Evolutionary conservation across 2,113 vertebrate species (phyloP).

Genomic region (Heloderma charlesbogerti): DNA sequence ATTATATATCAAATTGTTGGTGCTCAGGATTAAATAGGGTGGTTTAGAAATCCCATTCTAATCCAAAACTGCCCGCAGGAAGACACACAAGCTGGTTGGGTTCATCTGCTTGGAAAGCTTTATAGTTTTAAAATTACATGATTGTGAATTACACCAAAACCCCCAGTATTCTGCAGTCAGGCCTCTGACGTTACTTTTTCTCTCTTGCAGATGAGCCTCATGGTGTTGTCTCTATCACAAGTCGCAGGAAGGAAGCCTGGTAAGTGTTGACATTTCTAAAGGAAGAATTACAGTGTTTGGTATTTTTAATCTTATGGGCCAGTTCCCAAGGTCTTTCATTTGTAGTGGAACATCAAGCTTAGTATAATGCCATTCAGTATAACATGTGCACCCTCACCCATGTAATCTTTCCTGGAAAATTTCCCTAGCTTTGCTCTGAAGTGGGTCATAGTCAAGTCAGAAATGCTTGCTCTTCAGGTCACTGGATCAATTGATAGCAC

Average conservation of each 20-base stretch:
- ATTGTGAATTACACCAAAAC: constrained; percentile 31
- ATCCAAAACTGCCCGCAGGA: constrained; percentile 30
- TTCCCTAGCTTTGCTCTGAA: constrained; percentile 12
- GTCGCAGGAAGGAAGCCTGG: constrained; percentile 74
- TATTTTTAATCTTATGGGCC: not conserved
- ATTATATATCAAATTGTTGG: constrained; percentile 39
- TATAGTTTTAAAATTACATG: constrained; percentile 2
- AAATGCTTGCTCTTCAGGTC: not conserved
- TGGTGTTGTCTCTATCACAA: constrained; percentile 67
- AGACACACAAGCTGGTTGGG: constrained; percentile 10
- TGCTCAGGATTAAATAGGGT: constrained; percentile 39
- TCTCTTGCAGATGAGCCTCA: constrained; percentile 79
- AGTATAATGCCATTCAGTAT: not conserved
- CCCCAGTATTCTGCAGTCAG: constrained; percentile 13
- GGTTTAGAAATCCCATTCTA: constrained; percentile 44
- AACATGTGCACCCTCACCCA: not conserved
- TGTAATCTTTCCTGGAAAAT: constrained; percentile 4
- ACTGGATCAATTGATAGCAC: not conserved
- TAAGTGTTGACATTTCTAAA: constrained; percentile 67
- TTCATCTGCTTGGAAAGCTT: constrained; percentile 43
- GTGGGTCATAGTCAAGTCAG: constrained; percentile 3
- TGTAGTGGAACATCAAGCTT: not conserved
- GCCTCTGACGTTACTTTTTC: constrained; percentile 61
- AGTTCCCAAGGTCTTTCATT: constrained; percentile 14
- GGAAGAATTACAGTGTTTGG: not conserved